phyloP scores from a whole-genome alignment of 2,888 invertebrate genomes.

The Malthinus seriepunctatus region DNA sequence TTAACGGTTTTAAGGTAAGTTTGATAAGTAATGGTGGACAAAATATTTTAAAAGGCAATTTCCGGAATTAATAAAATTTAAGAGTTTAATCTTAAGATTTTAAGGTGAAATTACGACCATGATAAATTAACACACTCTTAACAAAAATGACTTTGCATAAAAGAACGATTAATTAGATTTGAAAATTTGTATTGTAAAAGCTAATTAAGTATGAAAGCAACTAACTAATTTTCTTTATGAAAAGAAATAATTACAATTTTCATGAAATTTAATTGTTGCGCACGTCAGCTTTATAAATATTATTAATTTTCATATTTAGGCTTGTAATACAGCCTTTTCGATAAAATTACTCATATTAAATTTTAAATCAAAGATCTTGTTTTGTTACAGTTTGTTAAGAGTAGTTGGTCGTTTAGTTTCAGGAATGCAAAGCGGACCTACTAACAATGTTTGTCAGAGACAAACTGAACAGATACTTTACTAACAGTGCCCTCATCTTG shows the following conservation, averaged over 20 bases:
- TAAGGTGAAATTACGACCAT: too few species aligned
- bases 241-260: conserved; percentile 27
- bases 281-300: conserved; percentile 18
- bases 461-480: conserved; percentile 43
- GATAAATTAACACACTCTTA: conserved; percentile 1
- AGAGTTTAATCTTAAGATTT: too few species aligned
- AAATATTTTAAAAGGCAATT: too few species aligned
- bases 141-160: conserved; percentile 8
- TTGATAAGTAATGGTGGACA: too few species aligned
- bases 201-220: conserved; percentile 25
- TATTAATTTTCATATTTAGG: conserved; percentile 22
- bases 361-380: not conserved
- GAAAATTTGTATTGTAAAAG: conserved; percentile 15
- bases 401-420: conserved; percentile 24
- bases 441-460: conserved; percentile 39
- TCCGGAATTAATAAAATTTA: too few species aligned
- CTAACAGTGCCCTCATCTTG: conserved; percentile 39
- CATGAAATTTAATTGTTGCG: conserved; percentile 21
- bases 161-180: conserved; percentile 22
- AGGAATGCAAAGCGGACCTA: conserved; percentile 20
- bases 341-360: not conserved
- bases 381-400: conserved; percentile 1
- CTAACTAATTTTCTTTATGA: conserved; percentile 18
- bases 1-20: too few species aligned
- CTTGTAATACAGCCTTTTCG: not conserved